These are phyloP conservation scores for Pteronura brasiliensis DNA, from an alignment of 2,113 vertebrate genomes.

Conservation along the genomic window DNA sequence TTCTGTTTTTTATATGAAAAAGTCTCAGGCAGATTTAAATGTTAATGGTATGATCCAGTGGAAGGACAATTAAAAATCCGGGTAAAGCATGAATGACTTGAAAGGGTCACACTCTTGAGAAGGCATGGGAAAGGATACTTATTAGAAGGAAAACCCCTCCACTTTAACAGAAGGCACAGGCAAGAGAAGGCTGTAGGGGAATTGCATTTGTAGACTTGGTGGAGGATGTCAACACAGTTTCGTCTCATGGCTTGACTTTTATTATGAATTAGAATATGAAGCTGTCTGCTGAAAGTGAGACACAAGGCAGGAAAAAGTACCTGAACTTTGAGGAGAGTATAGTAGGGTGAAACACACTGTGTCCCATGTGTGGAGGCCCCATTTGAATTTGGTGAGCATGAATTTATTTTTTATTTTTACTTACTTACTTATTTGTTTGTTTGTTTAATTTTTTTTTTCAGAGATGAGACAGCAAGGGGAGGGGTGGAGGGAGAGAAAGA, in stretches of 20 bases:
- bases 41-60: not conserved
- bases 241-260: not conserved
- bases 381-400: not conserved
- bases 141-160: not conserved
- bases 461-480: not conserved
- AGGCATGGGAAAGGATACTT: not conserved
- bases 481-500: not conserved
- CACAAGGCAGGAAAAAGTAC: not conserved
- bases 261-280: conserved; percentile 12
- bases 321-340: not conserved
- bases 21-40: not conserved
- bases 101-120: not conserved
- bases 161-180: not conserved
- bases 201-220: not conserved
- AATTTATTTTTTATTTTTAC: not conserved
- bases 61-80: not conserved
- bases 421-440: not conserved
- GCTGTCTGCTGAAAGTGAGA: not conserved
- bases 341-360: not conserved
- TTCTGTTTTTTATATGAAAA: not conserved
- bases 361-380: not conserved
- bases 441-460: not conserved
- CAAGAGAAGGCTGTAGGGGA: not conserved
- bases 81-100: not conserved
- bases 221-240: not conserved